These are phyloP conservation scores for Porites divaricata DNA, from an alignment of 92 coral and sea anemone genomes.

Conservation along the genomic window DNA sequence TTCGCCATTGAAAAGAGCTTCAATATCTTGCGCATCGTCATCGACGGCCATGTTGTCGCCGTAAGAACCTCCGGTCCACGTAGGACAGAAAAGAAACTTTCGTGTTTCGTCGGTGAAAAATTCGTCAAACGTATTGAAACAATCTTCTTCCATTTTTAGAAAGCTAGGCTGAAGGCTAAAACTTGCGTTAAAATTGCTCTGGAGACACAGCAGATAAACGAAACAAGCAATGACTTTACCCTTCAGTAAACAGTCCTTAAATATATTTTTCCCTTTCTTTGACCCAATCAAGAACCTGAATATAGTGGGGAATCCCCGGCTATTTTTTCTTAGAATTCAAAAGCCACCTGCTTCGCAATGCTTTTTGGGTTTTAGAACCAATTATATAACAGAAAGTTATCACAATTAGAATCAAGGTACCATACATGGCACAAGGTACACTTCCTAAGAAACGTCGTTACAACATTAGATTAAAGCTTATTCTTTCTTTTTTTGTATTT, in stretches of 20 bases:
- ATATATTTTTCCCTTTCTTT: neutral
- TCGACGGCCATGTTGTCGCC: neutral
- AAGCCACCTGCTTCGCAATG: neutral
- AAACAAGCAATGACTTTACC: neutral
- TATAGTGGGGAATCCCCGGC: constrained; percentile 25
- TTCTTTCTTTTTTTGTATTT: too few species aligned
- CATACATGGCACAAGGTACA: too few species aligned
- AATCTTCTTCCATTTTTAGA: constrained; percentile 14
- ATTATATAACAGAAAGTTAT: too few species aligned
- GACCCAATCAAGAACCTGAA: constrained; percentile 14
- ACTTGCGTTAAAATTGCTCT: neutral
- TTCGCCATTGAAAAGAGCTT: constrained; percentile 31
- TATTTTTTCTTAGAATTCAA: neutral
- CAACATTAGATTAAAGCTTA: too few species aligned
- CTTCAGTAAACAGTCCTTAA: neutral
- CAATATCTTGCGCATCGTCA: constrained; percentile 16
- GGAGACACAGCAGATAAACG: neutral
- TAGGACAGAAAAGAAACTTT: neutral
- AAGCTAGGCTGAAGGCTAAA: neutral
- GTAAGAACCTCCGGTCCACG: constrained; percentile 8
- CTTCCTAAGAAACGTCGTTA: too few species aligned
- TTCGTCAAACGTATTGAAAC: neutral
- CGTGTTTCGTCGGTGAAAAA: neutral
- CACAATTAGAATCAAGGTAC: too few species aligned
- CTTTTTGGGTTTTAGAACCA: neutral